Percentiles rank a stretch among this genome's conserved stretches.
phyloP scores from a whole-genome alignment of 2,797 vertebrate species.

The Anolis apletophallus region DNA sequence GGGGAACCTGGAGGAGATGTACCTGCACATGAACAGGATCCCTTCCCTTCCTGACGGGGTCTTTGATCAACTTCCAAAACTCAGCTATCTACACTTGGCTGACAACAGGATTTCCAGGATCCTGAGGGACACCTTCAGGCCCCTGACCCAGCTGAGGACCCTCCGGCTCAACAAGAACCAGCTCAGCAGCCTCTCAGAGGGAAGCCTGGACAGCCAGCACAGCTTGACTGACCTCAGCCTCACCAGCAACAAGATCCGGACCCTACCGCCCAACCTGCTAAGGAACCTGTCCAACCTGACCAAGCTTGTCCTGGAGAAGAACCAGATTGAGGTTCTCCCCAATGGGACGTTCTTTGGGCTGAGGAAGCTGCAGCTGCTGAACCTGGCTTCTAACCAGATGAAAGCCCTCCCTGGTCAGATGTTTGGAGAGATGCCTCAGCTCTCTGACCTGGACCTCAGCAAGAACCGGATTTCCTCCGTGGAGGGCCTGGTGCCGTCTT shows the following conservation, averaged over 20 bases:
- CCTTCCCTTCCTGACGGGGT: slow-evolving; percentile 77
- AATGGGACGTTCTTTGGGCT: slow-evolving; percentile 77
- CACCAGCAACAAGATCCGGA: slow-evolving; percentile 73
- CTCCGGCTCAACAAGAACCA: slow-evolving; percentile 83
- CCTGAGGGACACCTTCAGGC: slow-evolving; percentile 73
- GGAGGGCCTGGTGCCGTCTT: slow-evolving; percentile 68
- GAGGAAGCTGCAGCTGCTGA: slow-evolving; percentile 74
- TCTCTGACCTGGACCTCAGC: slow-evolving; percentile 74
- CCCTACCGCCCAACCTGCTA: slow-evolving; percentile 75
- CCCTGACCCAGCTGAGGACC: slow-evolving; percentile 71
- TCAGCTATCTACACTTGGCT: slow-evolving; percentile 75
- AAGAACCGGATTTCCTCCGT: slow-evolving; percentile 76
- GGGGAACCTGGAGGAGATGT: slow-evolving; percentile 67
- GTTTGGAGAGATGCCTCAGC: slow-evolving; percentile 73
- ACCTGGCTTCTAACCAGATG: slow-evolving; percentile 76
- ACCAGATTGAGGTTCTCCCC: slow-evolving; percentile 77
- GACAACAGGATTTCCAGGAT: slow-evolving; percentile 79
- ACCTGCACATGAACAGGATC: slow-evolving; percentile 79
- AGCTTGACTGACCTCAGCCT: slow-evolving; percentile 78
- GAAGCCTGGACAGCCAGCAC: slow-evolving; percentile 74
- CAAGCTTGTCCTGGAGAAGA: slow-evolving; percentile 79
- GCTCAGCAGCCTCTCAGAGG: slow-evolving; percentile 75
- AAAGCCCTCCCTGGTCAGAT: slow-evolving; percentile 72
- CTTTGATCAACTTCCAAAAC: slow-evolving; percentile 81
- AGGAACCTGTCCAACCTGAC: slow-evolving; percentile 76